Evolutionary conservation across 2,113 vertebrate genomes (phyloP).

Genomic region (Syrmaticus mikado): DNA sequence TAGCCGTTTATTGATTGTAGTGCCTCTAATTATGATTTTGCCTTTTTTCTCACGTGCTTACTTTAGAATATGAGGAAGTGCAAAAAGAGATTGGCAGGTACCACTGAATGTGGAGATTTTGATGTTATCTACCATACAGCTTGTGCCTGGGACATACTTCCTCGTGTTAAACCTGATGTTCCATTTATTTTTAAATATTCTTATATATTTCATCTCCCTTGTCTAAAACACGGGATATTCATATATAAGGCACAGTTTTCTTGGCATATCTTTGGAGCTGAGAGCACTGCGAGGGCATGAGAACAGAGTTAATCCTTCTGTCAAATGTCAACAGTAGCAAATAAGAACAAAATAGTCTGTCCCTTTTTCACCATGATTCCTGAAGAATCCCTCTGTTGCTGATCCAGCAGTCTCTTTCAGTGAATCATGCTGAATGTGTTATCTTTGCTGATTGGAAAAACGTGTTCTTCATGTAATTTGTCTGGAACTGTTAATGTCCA

Average conservation of each 20-base stretch:
- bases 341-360: background rate
- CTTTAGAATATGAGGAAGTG: background rate
- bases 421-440: background rate
- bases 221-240: background rate
- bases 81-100: background rate
- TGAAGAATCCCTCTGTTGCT: background rate
- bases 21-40: background rate
- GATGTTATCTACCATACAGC: no score
- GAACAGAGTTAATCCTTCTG: background rate
- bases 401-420: background rate
- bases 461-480: background rate
- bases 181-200: background rate
- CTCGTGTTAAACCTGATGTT: background rate
- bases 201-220: background rate
- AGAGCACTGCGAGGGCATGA: background rate
- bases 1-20: background rate
- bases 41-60: background rate
- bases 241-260: background rate
- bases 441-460: conserved; percentile 40
- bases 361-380: background rate
- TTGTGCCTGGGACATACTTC: background rate
- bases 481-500: background rate
- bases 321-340: background rate
- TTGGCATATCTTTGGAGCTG: background rate
- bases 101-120: background rate